phyloP scores from a whole-genome alignment of 2,113 vertebrate genomes.

The Aspiorhynchus laticeps region DNA sequence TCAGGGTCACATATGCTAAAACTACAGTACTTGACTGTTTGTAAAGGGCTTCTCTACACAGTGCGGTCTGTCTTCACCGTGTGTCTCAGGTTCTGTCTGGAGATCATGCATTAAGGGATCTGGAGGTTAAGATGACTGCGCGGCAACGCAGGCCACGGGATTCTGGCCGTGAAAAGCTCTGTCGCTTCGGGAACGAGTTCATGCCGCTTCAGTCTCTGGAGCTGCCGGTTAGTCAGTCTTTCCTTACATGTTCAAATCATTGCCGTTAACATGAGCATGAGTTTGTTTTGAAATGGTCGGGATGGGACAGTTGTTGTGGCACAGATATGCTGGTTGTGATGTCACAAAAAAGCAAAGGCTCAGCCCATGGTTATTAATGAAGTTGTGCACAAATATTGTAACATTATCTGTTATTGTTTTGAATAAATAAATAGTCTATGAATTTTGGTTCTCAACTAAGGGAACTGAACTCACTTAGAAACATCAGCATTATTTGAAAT shows the following conservation, averaged over 20 bases:
- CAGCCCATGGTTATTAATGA: neutral
- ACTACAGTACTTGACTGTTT: neutral
- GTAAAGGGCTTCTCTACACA: neutral
- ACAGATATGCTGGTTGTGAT: neutral
- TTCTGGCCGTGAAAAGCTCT: slow-evolving; percentile 46
- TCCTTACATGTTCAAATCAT: neutral
- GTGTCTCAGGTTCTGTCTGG: neutral
- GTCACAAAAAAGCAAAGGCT: neutral
- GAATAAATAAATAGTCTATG: neutral
- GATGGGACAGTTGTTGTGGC: neutral
- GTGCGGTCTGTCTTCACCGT: neutral
- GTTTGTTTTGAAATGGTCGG: neutral
- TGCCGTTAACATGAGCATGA: no score
- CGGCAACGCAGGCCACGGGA: slow-evolving; percentile 52
- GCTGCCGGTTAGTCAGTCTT: slow-evolving; percentile 56
- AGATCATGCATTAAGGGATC: neutral
- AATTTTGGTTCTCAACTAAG: neutral
- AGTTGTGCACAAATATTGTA: neutral
- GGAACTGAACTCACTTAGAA: neutral
- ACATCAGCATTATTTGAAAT: neutral
- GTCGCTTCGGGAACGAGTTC: slow-evolving; percentile 51
- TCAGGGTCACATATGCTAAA: neutral
- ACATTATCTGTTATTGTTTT: neutral
- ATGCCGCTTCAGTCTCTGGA: slow-evolving; percentile 62
- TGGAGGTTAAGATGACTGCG: neutral